phyloP scores from a whole-genome alignment of 2,113 vertebrate genomes.

The Poeciliopsis turrubarensis region DNA sequence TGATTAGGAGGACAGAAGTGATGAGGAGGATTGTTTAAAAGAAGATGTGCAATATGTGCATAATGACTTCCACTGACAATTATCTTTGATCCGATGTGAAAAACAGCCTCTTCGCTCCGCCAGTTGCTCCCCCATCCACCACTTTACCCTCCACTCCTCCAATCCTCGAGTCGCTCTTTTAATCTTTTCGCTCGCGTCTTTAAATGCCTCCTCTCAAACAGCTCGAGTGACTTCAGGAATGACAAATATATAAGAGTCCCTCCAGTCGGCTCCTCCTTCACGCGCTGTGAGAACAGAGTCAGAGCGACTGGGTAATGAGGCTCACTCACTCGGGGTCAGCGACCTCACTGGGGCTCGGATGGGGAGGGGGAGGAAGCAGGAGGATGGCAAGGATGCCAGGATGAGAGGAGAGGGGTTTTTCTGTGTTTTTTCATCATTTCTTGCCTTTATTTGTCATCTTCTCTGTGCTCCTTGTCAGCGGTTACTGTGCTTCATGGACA shows the following conservation, averaged over 20 bases:
- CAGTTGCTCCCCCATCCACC: constrained; percentile 1
- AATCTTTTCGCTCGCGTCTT: constrained; percentile 50
- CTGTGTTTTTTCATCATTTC: constrained; percentile 18
- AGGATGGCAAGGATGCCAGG: constrained; percentile 36
- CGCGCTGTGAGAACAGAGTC: constrained; percentile 44
- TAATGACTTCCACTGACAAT: constrained; percentile 73
- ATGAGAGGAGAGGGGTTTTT: constrained; percentile 26
- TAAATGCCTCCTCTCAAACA: constrained; percentile 29
- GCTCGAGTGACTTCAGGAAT: constrained; percentile 51
- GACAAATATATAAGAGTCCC: constrained; percentile 58
- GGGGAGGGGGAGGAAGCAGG: background rate
- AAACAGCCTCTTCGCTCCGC: constrained; percentile 16
- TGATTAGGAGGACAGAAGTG: constrained; percentile 53
- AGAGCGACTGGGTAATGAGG: constrained; percentile 75
- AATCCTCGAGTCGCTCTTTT: constrained; percentile 42
- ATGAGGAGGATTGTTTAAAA: constrained; percentile 50
- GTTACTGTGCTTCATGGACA: constrained; percentile 41
- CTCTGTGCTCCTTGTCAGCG: constrained; percentile 61
- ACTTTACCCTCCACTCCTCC: constrained; percentile 24
- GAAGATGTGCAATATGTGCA: constrained; percentile 60
- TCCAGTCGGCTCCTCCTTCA: constrained; percentile 17
- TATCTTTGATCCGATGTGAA: constrained; percentile 67
- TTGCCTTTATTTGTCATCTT: constrained; percentile 62
- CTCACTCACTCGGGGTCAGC: constrained; percentile 63
- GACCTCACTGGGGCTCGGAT: constrained; percentile 54